Percentiles rank a stretch among this genome's conserved stretches.
Evolutionary conservation across 2,888 invertebrate genomes (phyloP).

Genomic region (Rugalucina vietnamica): DNA sequence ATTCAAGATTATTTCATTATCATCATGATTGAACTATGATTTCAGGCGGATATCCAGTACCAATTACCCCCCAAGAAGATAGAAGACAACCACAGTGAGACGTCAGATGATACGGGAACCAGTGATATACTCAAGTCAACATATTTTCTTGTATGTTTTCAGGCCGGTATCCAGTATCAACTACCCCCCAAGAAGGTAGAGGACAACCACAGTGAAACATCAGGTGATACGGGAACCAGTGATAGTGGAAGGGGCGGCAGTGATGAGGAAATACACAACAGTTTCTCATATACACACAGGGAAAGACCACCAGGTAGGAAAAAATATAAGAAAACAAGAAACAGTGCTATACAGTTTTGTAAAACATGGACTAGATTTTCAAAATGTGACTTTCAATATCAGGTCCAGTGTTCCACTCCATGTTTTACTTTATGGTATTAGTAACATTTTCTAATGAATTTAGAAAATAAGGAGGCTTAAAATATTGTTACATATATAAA

Average conservation of each 20-base stretch:
- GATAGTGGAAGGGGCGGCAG: slow-evolving; percentile 71
- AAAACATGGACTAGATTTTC: too few species aligned
- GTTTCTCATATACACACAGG: slow-evolving; percentile 40
- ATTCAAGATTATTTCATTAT: too few species aligned
- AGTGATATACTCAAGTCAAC: too few species aligned
- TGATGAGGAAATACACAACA: slow-evolving; percentile 67
- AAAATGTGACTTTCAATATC: too few species aligned
- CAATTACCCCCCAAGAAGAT: slow-evolving; percentile 34
- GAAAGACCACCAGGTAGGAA: slow-evolving; percentile 36
- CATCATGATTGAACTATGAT: too few species aligned
- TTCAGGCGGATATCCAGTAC: slow-evolving; percentile 34
- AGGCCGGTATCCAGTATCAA: slow-evolving; percentile 38
- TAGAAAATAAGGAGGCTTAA: too few species aligned
- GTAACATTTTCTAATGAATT: too few species aligned
- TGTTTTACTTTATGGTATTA: too few species aligned
- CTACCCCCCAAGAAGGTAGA: slow-evolving; percentile 48
- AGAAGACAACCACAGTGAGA: slow-evolving; percentile 69
- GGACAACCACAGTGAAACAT: slow-evolving; percentile 70
- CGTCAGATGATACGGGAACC: slow-evolving; percentile 68
- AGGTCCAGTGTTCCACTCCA: too few species aligned
- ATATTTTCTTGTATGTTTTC: slow-evolving; percentile 13
- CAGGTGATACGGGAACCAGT: slow-evolving; percentile 69
- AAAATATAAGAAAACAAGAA: too few species aligned
- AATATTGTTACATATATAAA: too few species aligned
- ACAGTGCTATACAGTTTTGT: too few species aligned